Conservation (phyloP, 2,888 invertebrate species). For the Tenodera sinensis region DNA sequence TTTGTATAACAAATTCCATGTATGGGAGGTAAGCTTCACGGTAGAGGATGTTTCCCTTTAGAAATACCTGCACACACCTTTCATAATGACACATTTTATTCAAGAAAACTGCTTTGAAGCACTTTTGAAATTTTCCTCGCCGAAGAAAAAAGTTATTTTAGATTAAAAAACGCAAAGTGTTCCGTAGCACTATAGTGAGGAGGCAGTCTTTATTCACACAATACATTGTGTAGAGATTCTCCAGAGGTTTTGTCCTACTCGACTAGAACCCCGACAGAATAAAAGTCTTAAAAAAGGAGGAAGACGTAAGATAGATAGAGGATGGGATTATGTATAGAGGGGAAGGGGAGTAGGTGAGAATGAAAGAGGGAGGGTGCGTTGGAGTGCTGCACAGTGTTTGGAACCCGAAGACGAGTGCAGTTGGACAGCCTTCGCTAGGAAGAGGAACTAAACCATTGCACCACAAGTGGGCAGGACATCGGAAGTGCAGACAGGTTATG, state of each 20-base stretch:
- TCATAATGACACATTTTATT: background rate
- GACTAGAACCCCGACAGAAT: background rate
- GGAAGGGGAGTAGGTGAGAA: background rate
- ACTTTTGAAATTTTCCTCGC: background rate
- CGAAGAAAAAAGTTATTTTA: background rate
- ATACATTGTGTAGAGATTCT: background rate
- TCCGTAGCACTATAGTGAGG: background rate
- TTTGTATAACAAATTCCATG: no score
- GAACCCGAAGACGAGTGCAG: background rate
- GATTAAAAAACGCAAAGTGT: background rate
- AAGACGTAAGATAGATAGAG: background rate
- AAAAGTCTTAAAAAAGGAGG: background rate
- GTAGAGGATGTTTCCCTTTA: background rate
- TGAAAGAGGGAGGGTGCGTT: background rate
- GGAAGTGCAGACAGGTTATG: no score
- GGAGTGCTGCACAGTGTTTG: background rate
- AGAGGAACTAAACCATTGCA: no score
- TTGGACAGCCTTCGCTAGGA: no score
- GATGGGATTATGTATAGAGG: conserved; percentile 2
- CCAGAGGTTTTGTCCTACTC: background rate
- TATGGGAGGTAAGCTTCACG: no score
- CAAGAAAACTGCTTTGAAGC: background rate
- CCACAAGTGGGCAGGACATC: no score
- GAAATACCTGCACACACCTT: background rate
- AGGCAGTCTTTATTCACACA: background rate